phyloP scores from a whole-genome alignment of 1,140 invertebrate genomes.

The Cydia fagiglandana region DNA sequence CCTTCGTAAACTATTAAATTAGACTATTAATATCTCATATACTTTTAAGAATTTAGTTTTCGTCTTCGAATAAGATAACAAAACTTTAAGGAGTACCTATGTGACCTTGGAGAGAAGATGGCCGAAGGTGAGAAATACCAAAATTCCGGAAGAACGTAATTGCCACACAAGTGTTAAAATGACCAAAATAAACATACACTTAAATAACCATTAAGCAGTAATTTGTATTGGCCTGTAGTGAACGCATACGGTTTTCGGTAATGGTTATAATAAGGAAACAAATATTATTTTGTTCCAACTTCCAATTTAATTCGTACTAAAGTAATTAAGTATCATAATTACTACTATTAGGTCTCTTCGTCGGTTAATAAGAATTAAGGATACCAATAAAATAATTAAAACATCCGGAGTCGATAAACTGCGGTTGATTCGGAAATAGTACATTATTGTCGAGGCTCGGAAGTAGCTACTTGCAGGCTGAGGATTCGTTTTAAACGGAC shows the following conservation, averaged over 20 bases:
- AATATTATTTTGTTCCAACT: not conserved
- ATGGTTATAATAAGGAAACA: constrained; percentile 3
- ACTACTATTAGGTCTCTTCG: too few relatives aligned
- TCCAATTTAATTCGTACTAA: too few relatives aligned
- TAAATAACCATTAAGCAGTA: not conserved
- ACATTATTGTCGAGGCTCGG: too few relatives aligned
- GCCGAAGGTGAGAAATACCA: not conserved
- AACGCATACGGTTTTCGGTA: not conserved
- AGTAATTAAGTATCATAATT: too few relatives aligned
- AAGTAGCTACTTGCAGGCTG: too few relatives aligned
- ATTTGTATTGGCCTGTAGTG: not conserved
- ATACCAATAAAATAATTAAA: too few relatives aligned
- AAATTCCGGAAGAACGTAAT: not conserved
- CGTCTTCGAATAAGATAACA: not conserved
- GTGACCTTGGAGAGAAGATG: not conserved
- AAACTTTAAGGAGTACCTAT: not conserved
- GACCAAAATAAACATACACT: not conserved
- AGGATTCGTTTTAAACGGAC: too few relatives aligned
- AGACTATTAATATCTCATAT: too few relatives aligned
- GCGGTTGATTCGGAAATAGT: too few relatives aligned
- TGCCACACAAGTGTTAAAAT: not conserved
- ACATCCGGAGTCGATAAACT: too few relatives aligned
- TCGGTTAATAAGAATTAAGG: too few relatives aligned
- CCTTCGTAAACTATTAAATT: too few relatives aligned
- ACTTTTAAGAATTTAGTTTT: not conserved